phyloP scores from a whole-genome alignment of 2,888 invertebrate species.

The Ennomos erosarius region DNA sequence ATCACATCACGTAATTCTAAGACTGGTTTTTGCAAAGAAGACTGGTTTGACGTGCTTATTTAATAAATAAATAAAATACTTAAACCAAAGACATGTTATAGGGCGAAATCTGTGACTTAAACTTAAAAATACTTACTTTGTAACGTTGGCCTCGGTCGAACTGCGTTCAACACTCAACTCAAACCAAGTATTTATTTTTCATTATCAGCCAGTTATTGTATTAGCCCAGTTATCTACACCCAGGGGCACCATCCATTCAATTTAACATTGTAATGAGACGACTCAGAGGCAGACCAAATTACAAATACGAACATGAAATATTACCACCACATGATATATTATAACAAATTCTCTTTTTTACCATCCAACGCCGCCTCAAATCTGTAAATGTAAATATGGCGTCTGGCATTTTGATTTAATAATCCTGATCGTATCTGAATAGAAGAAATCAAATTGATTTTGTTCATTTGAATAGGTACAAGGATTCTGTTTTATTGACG shows the following conservation, averaged over 20 bases:
- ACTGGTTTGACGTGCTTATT: too few species aligned
- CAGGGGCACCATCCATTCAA: constrained; percentile 55
- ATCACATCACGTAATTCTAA: too few species aligned
- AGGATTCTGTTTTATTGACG: constrained; percentile 43
- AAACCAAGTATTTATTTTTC: constrained; percentile 24
- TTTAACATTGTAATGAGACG: constrained; percentile 71
- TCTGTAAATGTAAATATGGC: constrained; percentile 77
- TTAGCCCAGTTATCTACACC: constrained; percentile 27
- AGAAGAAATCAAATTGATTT: constrained; percentile 54
- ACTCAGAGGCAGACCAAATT: constrained; percentile 41
- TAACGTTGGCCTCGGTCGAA: too few species aligned
- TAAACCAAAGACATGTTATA: too few species aligned
- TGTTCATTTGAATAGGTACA: constrained; percentile 60
- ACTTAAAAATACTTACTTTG: too few species aligned
- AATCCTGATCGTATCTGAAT: constrained; percentile 51
- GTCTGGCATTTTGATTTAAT: constrained; percentile 72
- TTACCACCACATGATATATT: constrained; percentile 71
- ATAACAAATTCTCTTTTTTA: constrained; percentile 73
- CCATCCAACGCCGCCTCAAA: constrained; percentile 57
- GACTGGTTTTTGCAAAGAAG: too few species aligned
- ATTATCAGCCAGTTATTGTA: constrained; percentile 36
- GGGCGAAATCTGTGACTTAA: too few species aligned
- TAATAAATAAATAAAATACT: too few species aligned
- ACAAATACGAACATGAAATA: constrained; percentile 61
- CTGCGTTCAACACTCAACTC: constrained; percentile 1